Conservation (phyloP, 1,140 invertebrate genomes). For the Pogonomyrmex californicus region DNA sequence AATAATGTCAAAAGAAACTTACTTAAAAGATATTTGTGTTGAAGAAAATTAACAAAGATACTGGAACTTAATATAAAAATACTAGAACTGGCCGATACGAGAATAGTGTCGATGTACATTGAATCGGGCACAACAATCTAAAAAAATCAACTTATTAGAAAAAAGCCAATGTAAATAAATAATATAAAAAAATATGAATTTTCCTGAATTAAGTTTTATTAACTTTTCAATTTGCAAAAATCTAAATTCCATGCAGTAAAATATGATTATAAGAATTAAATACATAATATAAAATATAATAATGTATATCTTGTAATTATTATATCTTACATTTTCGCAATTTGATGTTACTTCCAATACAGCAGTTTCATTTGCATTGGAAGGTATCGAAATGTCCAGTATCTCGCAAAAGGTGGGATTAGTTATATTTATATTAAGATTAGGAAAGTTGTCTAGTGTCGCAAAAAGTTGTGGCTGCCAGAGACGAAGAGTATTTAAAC, state of each 20-base stretch:
- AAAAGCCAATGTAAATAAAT: not conserved
- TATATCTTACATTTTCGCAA: conserved; percentile 45
- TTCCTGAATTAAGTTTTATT: not conserved
- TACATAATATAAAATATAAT: not conserved
- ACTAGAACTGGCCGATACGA: conserved; percentile 70
- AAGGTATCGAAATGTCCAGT: conserved; percentile 72
- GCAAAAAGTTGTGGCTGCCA: conserved; percentile 90
- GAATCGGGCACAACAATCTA: conserved; percentile 71
- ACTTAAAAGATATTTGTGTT: conserved; percentile 80
- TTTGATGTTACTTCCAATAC: not conserved
- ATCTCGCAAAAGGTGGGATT: conserved; percentile 80
- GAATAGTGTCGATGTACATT: conserved; percentile 76
- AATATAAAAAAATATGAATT: not conserved
- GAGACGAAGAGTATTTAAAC: conserved; percentile 83
- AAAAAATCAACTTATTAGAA: conserved; percentile 31
- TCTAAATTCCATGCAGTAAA: not conserved
- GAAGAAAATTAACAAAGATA: conserved; percentile 74
- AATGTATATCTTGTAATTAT: not conserved
- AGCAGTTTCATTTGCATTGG: not conserved
- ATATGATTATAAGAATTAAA: not conserved
- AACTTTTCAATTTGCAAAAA: not conserved
- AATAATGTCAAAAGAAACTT: conserved; percentile 58
- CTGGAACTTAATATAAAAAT: conserved; percentile 73
- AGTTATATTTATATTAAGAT: conserved; percentile 26
- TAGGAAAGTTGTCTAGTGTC: conserved; percentile 83